Evolutionary conservation across 1,140 invertebrate species (phyloP).

Genomic region (Zophobas morio): DNA sequence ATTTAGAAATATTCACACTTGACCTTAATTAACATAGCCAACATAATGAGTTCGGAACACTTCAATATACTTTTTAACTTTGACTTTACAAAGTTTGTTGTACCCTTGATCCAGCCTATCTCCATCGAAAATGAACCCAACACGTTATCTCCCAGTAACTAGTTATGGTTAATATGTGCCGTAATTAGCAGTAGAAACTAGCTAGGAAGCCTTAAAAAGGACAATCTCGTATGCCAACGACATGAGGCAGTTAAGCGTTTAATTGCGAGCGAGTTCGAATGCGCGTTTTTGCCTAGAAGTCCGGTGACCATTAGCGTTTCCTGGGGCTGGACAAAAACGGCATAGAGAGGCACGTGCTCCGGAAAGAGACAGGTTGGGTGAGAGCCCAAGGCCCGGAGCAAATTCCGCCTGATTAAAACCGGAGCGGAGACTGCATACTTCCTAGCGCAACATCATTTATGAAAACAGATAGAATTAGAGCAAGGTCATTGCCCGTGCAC

Average conservation of each 20-base stretch:
- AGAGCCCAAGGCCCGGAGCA: constrained; percentile 39
- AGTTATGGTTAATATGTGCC: too few relatives aligned
- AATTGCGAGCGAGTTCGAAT: constrained; percentile 20
- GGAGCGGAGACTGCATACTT: constrained; percentile 48
- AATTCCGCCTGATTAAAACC: constrained; percentile 51
- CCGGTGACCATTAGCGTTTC: constrained; percentile 36
- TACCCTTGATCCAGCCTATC: too few relatives aligned
- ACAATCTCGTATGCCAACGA: not conserved
- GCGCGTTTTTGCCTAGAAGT: constrained; percentile 18
- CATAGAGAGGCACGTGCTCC: constrained; percentile 48
- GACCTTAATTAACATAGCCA: too few relatives aligned
- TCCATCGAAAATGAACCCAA: too few relatives aligned
- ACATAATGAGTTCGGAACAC: too few relatives aligned
- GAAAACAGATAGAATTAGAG: constrained; percentile 48
- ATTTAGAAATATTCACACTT: too few relatives aligned
- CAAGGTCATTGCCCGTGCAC: constrained; percentile 48
- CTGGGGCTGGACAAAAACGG: constrained; percentile 25
- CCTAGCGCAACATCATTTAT: constrained; percentile 47
- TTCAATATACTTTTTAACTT: too few relatives aligned
- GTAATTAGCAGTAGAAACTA: too few relatives aligned
- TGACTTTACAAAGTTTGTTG: too few relatives aligned
- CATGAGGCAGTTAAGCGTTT: constrained; percentile 1
- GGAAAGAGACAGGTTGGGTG: constrained; percentile 49
- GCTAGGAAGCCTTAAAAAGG: too few relatives aligned
- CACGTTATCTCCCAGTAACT: too few relatives aligned